Evolutionary conservation across 2,888 invertebrate species (phyloP).

Genomic region (Siphlonurus alternatus): DNA sequence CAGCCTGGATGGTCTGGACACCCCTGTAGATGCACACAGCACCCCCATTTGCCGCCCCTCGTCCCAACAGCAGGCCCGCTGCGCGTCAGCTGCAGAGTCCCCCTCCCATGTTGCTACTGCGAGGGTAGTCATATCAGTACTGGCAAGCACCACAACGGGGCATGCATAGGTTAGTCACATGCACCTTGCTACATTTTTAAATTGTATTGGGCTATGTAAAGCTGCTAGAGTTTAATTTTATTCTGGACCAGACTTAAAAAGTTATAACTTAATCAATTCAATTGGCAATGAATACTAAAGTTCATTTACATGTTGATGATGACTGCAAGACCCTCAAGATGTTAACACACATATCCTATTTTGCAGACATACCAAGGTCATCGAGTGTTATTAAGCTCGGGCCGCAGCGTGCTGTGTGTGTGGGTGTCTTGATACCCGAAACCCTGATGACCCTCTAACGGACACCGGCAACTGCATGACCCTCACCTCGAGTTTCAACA

Average conservation of each 20-base stretch:
- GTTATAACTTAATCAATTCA: too few relatives aligned
- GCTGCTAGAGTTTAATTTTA: too few relatives aligned
- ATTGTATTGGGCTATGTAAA: too few relatives aligned
- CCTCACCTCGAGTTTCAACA: conserved; percentile 28
- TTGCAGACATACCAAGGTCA: conserved; percentile 28
- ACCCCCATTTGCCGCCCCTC: background rate
- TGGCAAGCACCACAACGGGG: conserved; percentile 24
- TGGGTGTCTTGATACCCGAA: conserved; percentile 43
- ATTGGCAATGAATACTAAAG: too few relatives aligned
- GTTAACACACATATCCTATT: too few relatives aligned
- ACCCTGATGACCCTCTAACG: conserved; percentile 25
- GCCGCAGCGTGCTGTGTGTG: conserved; percentile 38
- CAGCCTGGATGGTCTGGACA: background rate
- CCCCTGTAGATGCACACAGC: background rate
- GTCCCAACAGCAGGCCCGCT: background rate
- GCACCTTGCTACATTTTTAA: too few relatives aligned
- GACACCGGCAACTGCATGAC: conserved; percentile 23
- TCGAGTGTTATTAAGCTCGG: conserved; percentile 25
- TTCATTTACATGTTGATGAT: too few relatives aligned
- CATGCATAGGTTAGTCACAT: conserved; percentile 8
- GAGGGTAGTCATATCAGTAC: conserved; percentile 25
- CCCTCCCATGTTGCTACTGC: background rate
- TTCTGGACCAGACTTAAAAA: too few relatives aligned
- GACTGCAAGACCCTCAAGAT: too few relatives aligned
- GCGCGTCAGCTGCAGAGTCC: background rate